phyloP scores from a whole-genome alignment of 2,888 invertebrate genomes.

The Megastigmus dorsalis region DNA sequence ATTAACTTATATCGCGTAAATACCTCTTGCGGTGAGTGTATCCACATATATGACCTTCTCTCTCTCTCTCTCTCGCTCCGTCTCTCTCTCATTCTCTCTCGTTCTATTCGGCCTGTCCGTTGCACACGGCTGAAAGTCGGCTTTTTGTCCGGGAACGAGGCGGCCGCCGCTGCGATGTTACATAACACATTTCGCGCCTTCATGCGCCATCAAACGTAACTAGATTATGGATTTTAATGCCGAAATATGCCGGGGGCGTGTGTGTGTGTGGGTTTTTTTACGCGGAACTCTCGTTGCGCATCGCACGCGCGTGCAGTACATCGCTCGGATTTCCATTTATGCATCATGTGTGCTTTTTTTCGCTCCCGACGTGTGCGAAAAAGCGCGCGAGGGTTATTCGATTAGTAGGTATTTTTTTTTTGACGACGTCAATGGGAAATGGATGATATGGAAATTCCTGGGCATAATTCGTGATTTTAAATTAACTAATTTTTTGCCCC shows the following conservation, averaged over 20 bases:
- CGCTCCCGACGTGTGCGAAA: too few relatives aligned
- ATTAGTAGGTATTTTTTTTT: conserved; percentile 21
- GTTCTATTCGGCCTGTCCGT: background rate
- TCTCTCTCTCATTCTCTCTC: background rate
- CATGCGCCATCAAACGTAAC: conserved; percentile 4
- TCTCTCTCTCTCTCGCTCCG: background rate
- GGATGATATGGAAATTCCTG: background rate
- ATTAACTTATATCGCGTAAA: conserved; percentile 37
- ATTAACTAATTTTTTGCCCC: conserved; percentile 6
- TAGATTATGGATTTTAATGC: conserved; percentile 28
- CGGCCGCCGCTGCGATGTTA: too few relatives aligned
- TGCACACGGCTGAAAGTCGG: too few relatives aligned
- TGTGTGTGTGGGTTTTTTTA: background rate
- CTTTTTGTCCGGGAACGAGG: too few relatives aligned
- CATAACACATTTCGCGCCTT: conserved; percentile 27
- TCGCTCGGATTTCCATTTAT: conserved; percentile 1
- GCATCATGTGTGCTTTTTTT: background rate
- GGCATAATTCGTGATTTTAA: conserved; percentile 6
- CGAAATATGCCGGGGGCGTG: background rate
- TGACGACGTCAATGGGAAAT: background rate
- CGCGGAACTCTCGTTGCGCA: too few relatives aligned
- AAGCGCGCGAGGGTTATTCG: too few relatives aligned
- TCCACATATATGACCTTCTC: background rate
- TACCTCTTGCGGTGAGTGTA: background rate
- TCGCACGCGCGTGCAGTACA: too few relatives aligned